A percentile compares a stretch with the other conserved stretches of the same genome.
phyloP scores from a whole-genome alignment of 2,888 invertebrate genomes.

The Lithosia quadra region DNA sequence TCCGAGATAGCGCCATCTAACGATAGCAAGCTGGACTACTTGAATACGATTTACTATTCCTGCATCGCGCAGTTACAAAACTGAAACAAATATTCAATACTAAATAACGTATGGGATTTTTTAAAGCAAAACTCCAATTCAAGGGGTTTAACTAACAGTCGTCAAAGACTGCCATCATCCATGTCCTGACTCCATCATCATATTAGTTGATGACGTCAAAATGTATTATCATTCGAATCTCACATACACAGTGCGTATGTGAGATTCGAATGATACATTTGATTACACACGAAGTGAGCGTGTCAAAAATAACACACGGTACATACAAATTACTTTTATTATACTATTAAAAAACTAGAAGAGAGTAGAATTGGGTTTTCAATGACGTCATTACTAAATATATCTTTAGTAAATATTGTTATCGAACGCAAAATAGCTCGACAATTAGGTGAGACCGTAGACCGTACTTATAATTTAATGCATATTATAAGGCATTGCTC shows the following conservation, averaged over 20 bases:
- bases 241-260: no score
- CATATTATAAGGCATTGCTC: constrained; percentile 14
- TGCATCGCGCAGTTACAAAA: not conserved
- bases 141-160: no score
- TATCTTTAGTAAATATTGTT: constrained; percentile 30
- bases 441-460: constrained; percentile 26
- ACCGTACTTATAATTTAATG: constrained; percentile 12
- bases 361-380: not conserved
- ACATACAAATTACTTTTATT: not conserved
- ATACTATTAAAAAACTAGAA: not conserved
- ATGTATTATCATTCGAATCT: no score
- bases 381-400: constrained; percentile 15
- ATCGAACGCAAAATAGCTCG: constrained; percentile 27
- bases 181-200: no score
- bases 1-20: not conserved
- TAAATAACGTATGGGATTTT: no score
- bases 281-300: no score
- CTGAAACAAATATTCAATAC: no score
- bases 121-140: no score
- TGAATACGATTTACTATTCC: no score
- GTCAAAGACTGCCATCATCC: no score
- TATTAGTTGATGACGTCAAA: no score
- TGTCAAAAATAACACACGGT: not conserved
- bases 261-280: no score
- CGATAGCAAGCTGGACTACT: not conserved